Conservation (phyloP, 2,113 vertebrate genomes). For the Sinocyclocheilus maitianheensis region DNA sequence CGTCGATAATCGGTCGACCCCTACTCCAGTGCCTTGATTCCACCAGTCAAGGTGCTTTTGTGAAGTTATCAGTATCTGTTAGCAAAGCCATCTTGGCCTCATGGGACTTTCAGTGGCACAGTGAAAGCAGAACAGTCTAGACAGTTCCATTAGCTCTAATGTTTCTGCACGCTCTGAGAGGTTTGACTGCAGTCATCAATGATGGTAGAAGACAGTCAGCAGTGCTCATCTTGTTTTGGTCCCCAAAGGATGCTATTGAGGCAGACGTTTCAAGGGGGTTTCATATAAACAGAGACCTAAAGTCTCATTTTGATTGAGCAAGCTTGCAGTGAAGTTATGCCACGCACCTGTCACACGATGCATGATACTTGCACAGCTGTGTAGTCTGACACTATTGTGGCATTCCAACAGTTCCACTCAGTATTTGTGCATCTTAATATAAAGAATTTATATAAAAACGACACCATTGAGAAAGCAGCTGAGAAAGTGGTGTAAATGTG, state of each 20-base stretch:
- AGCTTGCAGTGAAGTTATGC: neutral
- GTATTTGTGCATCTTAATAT: constrained; percentile 10
- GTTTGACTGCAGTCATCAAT: neutral
- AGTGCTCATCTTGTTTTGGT: neutral
- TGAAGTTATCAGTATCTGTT: neutral
- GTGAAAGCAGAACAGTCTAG: constrained; percentile 27
- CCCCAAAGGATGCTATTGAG: neutral
- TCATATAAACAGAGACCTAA: neutral
- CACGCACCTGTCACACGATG: neutral
- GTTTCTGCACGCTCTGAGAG: neutral
- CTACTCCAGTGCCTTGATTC: neutral
- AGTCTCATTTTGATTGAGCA: neutral
- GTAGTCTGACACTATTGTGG: neutral
- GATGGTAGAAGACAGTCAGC: neutral
- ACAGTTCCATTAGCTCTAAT: neutral
- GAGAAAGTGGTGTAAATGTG: constrained; percentile 23
- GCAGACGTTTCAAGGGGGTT: neutral
- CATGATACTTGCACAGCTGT: neutral
- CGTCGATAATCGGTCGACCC: no score
- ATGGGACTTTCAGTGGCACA: neutral
- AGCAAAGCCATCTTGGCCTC: neutral
- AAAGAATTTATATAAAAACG: neutral
- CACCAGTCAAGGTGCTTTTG: neutral
- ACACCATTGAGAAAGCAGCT: neutral
- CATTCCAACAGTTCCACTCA: neutral